phyloP scores from a whole-genome alignment of 2,113 vertebrate species.

The Ceyx margarethae region DNA sequence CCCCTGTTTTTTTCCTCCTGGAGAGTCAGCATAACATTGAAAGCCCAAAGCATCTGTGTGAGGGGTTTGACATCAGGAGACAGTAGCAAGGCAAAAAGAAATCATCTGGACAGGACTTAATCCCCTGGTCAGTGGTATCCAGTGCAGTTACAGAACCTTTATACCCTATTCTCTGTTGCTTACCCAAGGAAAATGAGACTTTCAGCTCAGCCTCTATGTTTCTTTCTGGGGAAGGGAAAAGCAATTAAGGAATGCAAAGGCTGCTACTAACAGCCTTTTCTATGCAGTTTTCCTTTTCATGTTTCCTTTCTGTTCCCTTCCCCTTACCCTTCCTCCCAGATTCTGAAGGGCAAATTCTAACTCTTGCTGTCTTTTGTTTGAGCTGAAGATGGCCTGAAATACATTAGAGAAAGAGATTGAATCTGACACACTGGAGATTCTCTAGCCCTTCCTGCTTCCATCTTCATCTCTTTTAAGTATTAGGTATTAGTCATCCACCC shows the following conservation, averaged over 20 bases:
- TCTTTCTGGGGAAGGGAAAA: not conserved
- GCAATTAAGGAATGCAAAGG: not conserved
- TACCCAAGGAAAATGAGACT: not conserved
- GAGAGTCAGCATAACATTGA: not conserved
- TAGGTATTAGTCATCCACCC: slow-evolving; percentile 40
- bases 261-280: not conserved
- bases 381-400: not conserved
- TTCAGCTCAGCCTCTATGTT: not conserved
- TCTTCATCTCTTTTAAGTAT: slow-evolving; percentile 13
- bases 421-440: not conserved
- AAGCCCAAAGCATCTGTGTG: not conserved
- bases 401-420: not conserved
- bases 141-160: not conserved
- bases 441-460: not conserved
- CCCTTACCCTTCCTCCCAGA: not conserved
- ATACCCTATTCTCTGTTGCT: not conserved
- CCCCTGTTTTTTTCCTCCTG: not conserved
- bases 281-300: not conserved
- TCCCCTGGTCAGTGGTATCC: not conserved
- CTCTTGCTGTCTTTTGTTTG: not conserved
- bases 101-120: not conserved
- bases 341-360: not conserved
- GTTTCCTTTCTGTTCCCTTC: not conserved
- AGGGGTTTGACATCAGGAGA: not conserved
- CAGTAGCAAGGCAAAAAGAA: not conserved